Base-by-base conservation (phyloP, 2,797 vertebrate species). In the Acropternis orthonyx region DNA sequence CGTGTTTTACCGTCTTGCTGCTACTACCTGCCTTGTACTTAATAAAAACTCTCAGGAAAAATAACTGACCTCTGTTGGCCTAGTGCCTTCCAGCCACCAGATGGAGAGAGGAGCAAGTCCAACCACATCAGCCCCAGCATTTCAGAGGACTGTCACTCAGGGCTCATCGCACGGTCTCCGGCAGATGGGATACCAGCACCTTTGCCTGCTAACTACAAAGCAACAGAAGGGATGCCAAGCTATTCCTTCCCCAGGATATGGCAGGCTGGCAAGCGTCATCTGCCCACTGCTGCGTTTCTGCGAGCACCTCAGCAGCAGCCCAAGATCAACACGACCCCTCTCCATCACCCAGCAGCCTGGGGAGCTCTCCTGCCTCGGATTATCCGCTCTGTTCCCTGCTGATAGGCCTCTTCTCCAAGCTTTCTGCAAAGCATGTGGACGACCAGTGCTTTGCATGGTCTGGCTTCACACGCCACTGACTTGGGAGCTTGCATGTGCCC, bases 161-260 rank as follows among this genome's bases (percentile, higher is more conserved):
- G 90, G 85, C 66, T 81, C 86, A 21, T 49, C 80, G 32, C 76
- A 36, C 22, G 0, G 0, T 62, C 71, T 46, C 68, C 0, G 5
- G 82, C 91, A 96, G 91, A 94, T 88, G 92, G 92, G 91, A 83
- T 16, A 91, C 72, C 91, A 91, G 92, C 78, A 95, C 93, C 95
- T 95, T 87, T 85, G 84, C 86, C 78, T 92, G 80, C 71, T 89
- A 74, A 87, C 87, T 58, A 49, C 67, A 91, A 34, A 79, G 68
- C 75, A 72, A 83, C 92, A 96, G 86, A 96, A 95, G 92, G 92
- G 73, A 75, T 1, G 32, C 34, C 66, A 68, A 80, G 72, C 59
- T 48, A 43, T 30, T 87, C 78, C 79, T 28, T 92, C 62, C 46
- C 28, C 10, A 2, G 63, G 93, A 77, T 17, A 80, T 1, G 4